A percentile compares a stretch with the other conserved stretches of the same genome.
Evolutionary conservation across 2,113 vertebrate genomes (phyloP).

Genomic region (Carassius carassius): DNA sequence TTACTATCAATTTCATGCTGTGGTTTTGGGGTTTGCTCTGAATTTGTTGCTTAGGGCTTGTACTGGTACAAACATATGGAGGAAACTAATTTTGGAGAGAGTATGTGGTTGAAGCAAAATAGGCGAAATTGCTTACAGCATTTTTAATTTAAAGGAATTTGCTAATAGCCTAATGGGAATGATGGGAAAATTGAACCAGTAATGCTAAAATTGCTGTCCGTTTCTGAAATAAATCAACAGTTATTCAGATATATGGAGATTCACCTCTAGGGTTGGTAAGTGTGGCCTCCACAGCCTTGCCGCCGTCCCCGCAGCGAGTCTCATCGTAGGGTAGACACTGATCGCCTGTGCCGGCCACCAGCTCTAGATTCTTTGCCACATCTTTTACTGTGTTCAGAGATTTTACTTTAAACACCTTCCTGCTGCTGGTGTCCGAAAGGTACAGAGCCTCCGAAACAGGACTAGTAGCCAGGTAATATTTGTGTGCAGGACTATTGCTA

Average conservation of each 20-base stretch:
- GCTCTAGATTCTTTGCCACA: constrained; percentile 90
- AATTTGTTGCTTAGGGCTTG: no score
- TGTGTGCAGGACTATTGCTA: constrained; percentile 90
- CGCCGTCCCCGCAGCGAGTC: constrained; percentile 94
- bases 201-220: no score
- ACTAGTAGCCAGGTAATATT: constrained; percentile 95
- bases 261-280: constrained; percentile 96
- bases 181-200: no score
- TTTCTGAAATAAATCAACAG: no score
- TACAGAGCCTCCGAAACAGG: constrained; percentile 88
- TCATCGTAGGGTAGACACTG: constrained; percentile 98
- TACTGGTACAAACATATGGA: no score
- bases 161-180: no score
- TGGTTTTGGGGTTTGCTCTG: no score
- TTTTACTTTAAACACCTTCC: constrained; percentile 93
- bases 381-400: constrained; percentile 87
- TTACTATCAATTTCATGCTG: no score
- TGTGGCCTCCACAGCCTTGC: constrained; percentile 91
- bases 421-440: constrained; percentile 95
- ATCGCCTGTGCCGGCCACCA: constrained; percentile 94
- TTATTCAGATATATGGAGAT: not conserved
- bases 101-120: no score
- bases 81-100: no score
- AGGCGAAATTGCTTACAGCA: no score
- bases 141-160: no score